Percentiles rank a stretch among this genome's conserved stretches.
phyloP scores from a whole-genome alignment of 2,113 vertebrate genomes.

The Todiramphus saurophagus region DNA sequence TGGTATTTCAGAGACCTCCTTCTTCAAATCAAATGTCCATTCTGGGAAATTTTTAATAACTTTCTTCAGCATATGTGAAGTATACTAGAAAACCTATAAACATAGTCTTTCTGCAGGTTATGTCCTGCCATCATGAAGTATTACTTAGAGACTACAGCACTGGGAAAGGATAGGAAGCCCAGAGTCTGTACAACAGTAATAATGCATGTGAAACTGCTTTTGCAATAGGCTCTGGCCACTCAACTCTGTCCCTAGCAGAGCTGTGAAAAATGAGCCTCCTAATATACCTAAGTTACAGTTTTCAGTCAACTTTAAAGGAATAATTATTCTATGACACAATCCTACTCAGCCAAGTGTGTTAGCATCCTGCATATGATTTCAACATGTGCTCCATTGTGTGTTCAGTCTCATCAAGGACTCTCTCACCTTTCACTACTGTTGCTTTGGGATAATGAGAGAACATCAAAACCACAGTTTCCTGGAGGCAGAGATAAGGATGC shows the following conservation, averaged over 20 bases:
- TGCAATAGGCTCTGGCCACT: neutral
- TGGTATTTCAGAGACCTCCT: neutral
- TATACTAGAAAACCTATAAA: neutral
- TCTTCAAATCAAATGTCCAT: neutral
- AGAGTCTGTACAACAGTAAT: neutral
- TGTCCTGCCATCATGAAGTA: neutral
- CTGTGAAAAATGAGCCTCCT: neutral
- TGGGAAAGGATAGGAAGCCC: neutral
- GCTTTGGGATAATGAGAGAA: slow-evolving; percentile 55
- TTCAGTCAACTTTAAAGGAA: neutral
- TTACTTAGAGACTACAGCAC: neutral
- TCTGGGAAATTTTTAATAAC: neutral
- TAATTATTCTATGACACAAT: neutral
- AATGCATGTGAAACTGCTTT: neutral
- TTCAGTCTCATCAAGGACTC: slow-evolving; percentile 57
- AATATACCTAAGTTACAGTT: neutral
- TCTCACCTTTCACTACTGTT: slow-evolving; percentile 55
- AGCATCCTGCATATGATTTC: neutral
- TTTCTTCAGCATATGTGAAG: neutral
- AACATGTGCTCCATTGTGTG: neutral
- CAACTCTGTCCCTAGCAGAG: neutral
- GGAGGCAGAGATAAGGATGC: slow-evolving; percentile 55
- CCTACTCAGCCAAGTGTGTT: neutral
- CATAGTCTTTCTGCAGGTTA: neutral
- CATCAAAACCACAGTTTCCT: slow-evolving; percentile 50